Evolutionary conservation across 2,888 invertebrate species (phyloP), one percentile per base, ranked within the genome.

Genomic region (Hemicrepidius hirtus): DNA sequence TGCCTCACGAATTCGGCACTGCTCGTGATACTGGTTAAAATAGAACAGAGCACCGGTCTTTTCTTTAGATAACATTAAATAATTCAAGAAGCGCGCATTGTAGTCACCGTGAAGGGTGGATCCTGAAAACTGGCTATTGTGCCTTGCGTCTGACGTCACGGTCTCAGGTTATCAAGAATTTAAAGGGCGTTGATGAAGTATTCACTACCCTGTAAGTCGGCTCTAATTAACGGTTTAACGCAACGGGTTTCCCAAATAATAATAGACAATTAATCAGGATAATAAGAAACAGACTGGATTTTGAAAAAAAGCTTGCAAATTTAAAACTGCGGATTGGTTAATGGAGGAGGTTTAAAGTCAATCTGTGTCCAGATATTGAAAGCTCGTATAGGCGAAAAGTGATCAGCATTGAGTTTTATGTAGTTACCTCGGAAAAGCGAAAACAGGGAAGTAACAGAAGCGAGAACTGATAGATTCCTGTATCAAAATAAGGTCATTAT

Each of bases 401-500:
- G 53, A 53, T 53, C 21, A 53, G 53, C 53, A 53, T 32, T 20
- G 28, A 53, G 53, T 53, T 53, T 28, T 28, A 53, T 12, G 28
- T 28, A 53, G 32, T 53, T 53, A n/a, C 21, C 28, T 32, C 60
- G 28, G 13, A 44, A 50, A 60, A 60, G 40, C 60, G 60, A 62
- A 60, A 53, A 53, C 49, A 63, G 53, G 55, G 46, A 70, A 28
- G 44, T 21, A 44, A 44, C 44, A 53, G 37, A 37, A 18, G 32
- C 57, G 46, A 60, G 21, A 68, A 49, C 68, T 60, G 60, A 57
- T 57, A 46, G 57, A 59, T 65, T 46, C 59, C 49, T 60, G 59
- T 60, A 71, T 66, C 66, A 66, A 50, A 64, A 49, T 71, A 66
- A 64, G 65, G 60, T 53, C 62, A 66, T 71, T 71, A 71, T 71